A percentile compares a stretch with the other conserved stretches of the same genome.
Conservation (phyloP, 2,113 vertebrate species). For the Australoheros scitulus region DNA sequence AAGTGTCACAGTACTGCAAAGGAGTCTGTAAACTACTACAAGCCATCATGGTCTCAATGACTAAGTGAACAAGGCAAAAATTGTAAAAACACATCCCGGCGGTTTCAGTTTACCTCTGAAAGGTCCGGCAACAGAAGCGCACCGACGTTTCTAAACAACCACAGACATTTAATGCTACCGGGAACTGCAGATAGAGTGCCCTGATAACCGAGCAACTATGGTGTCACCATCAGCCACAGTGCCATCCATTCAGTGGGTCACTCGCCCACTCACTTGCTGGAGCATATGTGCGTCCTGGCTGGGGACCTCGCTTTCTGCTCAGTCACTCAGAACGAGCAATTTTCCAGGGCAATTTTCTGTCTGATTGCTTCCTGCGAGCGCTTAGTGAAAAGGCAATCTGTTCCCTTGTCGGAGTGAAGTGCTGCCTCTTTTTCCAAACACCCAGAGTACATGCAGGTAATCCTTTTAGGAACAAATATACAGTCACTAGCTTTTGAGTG, state of each 20-base stretch:
- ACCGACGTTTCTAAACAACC: conserved; percentile 46
- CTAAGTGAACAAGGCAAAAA: conserved; percentile 5
- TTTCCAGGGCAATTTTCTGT: conserved; percentile 77
- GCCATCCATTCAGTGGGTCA: conserved; percentile 63
- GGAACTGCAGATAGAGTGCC: conserved; percentile 57
- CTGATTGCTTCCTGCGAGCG: conserved; percentile 76
- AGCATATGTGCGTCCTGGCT: conserved; percentile 48
- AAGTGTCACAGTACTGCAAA: background rate
- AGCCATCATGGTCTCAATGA: background rate
- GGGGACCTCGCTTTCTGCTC: conserved; percentile 53
- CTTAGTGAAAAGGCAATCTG: conserved; percentile 76
- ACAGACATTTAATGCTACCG: conserved; percentile 46
- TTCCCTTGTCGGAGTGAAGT: conserved; percentile 59
- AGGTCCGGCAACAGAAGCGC: conserved; percentile 25
- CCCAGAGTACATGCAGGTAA: conserved; percentile 36
- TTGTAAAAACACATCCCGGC: conserved; percentile 14
- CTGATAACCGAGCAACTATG: conserved; percentile 61
- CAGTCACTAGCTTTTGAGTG: background rate
- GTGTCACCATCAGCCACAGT: conserved; percentile 65
- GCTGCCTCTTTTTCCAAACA: conserved; percentile 33
- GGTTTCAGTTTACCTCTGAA: conserved; percentile 50
- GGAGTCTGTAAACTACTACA: background rate
- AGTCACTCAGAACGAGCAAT: conserved; percentile 69
- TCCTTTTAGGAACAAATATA: conserved; percentile 44
- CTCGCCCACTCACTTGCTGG: conserved; percentile 38